phyloP scores from a whole-genome alignment of 2,113 vertebrate genomes.

The Telmatochromis sp. region DNA sequence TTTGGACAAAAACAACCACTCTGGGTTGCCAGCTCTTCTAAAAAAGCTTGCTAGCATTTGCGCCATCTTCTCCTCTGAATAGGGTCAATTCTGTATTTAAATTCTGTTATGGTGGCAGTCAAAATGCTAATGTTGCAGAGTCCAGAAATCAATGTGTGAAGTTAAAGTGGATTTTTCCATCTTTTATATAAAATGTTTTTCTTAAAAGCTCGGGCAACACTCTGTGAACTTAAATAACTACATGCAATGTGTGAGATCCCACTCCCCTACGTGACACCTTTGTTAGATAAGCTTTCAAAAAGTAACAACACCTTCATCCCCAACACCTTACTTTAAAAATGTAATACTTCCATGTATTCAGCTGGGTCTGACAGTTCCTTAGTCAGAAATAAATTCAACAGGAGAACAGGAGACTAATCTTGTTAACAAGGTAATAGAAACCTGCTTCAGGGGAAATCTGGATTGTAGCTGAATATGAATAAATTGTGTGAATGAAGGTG shows the following conservation, averaged over 20 bases:
- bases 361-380: background rate
- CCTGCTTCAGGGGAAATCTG: background rate
- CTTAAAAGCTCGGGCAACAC: background rate
- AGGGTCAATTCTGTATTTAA: background rate
- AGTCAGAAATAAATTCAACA: background rate
- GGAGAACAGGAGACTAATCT: background rate
- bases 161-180: background rate
- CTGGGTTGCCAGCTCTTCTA: background rate
- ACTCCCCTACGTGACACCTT: background rate
- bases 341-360: background rate
- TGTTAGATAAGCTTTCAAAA: background rate
- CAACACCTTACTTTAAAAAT: background rate
- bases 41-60: background rate
- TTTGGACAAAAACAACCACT: background rate
- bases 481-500: constrained; percentile 3
- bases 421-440: constrained; percentile 15
- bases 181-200: background rate
- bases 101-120: background rate
- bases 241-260: background rate
- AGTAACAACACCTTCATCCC: background rate
- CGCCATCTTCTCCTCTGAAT: background rate
- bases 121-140: background rate
- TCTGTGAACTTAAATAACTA: background rate
- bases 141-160: background rate
- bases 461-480: background rate